These are phyloP conservation scores for Nothobranchius furzeri DNA, from an alignment of 2,113 vertebrate genomes.

Conservation along the genomic window DNA sequence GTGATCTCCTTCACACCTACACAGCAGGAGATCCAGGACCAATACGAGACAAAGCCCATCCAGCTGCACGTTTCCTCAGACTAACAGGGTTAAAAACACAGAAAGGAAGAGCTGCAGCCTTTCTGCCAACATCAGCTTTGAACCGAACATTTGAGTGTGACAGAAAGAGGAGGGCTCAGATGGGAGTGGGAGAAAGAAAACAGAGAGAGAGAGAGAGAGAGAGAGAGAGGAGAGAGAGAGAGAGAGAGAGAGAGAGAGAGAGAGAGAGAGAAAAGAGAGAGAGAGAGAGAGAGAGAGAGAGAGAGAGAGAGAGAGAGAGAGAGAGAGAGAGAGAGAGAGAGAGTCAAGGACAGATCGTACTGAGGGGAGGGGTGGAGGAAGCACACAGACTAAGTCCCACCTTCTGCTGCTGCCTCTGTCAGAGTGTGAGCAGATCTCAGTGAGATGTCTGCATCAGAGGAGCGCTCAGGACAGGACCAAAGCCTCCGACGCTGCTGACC, in stretches of 20 bases:
- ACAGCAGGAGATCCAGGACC: background rate
- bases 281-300: conserved; percentile 34
- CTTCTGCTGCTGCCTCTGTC: conserved; percentile 31
- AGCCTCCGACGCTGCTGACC: conserved; percentile 30
- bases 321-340: conserved; percentile 44
- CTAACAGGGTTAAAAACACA: background rate
- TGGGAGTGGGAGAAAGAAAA: conserved; percentile 27
- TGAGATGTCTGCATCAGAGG: conserved; percentile 44
- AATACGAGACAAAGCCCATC: background rate
- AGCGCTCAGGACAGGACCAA: conserved; percentile 38
- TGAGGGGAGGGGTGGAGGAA: conserved; percentile 47
- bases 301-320: conserved; percentile 13
- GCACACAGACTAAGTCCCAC: conserved; percentile 46
- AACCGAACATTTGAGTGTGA: conserved; percentile 44
- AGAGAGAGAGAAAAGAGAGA: background rate
- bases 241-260: conserved; percentile 45
- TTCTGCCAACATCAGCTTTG: conserved; percentile 40
- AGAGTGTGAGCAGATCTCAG: conserved; percentile 39
- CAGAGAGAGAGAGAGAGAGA: conserved; percentile 32
- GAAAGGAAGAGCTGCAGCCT: background rate
- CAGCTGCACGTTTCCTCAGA: background rate
- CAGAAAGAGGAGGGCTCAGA: conserved; percentile 43
- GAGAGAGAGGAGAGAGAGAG: conserved; percentile 3
- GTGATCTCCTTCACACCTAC: conserved; percentile 38
- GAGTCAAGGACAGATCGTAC: conserved; percentile 63